Evolutionary conservation across 2,113 vertebrate genomes (phyloP), one percentile per base, ranked within the genome.

Genomic region (Picathartes gymnocephalus): DNA sequence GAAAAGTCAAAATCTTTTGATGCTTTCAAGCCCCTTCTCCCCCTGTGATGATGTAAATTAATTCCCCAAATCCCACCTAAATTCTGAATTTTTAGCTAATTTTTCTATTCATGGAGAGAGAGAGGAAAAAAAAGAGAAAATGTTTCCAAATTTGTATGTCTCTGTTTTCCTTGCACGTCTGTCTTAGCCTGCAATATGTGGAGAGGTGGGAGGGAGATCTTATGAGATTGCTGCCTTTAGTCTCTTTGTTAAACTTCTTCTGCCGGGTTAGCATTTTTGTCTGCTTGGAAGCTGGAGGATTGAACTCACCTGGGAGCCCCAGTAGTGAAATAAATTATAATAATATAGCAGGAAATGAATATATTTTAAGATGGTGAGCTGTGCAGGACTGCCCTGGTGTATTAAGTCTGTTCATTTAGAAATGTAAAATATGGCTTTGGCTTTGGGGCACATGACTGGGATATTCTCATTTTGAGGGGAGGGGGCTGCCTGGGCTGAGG

Each of bases 61-160:
- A 90, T 91, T 91, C 91, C 94, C 91, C 2, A 84, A 96, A 91
- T 93, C 92, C 94, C 91, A 93, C 88, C 82, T 81, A 92, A 84
- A 86, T 86, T 56, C 58, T 44, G 76, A 71, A 12, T 66, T 90
- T 91, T 51, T 42, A 40, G 31, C 31, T 88, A n/a, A 79, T 71
- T 72, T 76, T 84, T 14, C 61, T 72, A 20, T 93, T 93, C 50
- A 42, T 4, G 14, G n/a, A 62, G 58, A 18, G 37, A 24, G 45
- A 22, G 13, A 4, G 11, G 9, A 13, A 22, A 30, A 37, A 58
- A 69, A n/a, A 40, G 33, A 42, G 60, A 53, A 81, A 89, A 66
- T 0, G 4, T 62, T 90, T 74, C 76, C 60, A 81, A 21, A 74
- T 78, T 62, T 71, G n/a, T 92, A 13, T 56, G 15, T 71, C 62